Percentiles rank a stretch among this genome's conserved stretches.
phyloP scores from a whole-genome alignment of 2,113 vertebrate genomes.

The Bombycilla garrulus region DNA sequence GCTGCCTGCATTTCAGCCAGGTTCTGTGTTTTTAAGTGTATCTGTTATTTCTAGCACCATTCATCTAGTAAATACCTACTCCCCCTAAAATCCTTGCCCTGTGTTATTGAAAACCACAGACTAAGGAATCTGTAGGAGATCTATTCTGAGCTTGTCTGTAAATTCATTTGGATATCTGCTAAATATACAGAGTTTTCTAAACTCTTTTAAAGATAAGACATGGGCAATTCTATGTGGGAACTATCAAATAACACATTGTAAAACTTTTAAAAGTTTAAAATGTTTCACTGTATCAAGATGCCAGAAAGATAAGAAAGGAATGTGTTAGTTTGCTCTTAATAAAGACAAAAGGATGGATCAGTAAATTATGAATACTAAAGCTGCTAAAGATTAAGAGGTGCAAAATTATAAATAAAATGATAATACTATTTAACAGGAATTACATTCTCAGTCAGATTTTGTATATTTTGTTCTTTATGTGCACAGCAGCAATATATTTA shows the following conservation, averaged over 20 bases:
- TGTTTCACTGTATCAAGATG: conserved; percentile 31
- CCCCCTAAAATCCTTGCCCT: background rate
- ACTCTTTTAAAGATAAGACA: conserved; percentile 50
- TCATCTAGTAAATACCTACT: background rate
- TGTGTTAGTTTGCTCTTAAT: conserved; percentile 30
- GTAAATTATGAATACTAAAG: background rate
- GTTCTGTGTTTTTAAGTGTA: background rate
- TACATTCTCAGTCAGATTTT: background rate
- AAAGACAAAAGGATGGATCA: background rate
- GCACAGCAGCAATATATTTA: background rate
- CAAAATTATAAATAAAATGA: background rate
- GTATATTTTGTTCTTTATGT: background rate
- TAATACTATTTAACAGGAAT: background rate
- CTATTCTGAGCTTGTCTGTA: background rate
- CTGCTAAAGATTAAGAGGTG: background rate
- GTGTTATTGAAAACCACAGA: background rate
- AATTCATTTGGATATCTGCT: background rate
- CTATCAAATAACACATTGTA: conserved; percentile 65
- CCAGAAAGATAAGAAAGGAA: conserved; percentile 34
- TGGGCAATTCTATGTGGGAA: conserved; percentile 22
- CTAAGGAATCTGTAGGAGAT: background rate
- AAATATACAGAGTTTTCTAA: background rate
- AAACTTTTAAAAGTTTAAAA: conserved; percentile 52
- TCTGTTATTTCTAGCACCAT: background rate
- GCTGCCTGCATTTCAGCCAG: background rate